Evolutionary conservation across 2,113 vertebrate species (phyloP), one percentile per base, ranked within the genome.

Genomic region (Tringa solitaria): DNA sequence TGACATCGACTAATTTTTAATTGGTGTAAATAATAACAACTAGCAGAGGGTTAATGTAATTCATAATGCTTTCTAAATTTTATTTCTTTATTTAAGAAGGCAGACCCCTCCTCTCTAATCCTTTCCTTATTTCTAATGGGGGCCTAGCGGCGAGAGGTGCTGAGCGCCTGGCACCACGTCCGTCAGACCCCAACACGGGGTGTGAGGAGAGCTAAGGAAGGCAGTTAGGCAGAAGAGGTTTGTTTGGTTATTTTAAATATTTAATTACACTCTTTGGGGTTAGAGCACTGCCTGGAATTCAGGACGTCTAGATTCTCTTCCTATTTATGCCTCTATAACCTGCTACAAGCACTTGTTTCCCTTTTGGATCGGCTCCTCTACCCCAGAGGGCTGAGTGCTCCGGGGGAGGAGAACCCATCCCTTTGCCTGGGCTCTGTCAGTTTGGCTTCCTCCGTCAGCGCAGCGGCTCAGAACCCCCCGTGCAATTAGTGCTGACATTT

Each of bases 81-180:
- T 95, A 48, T 85, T 91, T 77, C 92, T 51, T 74, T 96, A 95
- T 96, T 95, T 94, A 96, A 95, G 87, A 84, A 37, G 48, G 90
- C 64, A 11, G 91, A 75, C n/a, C 41, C 41, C 43, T 63, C n/a
- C 35, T 81, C 43, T 68, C 23, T 70, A 48, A 48, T 45, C 37
- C 69, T 82, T 54, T 59, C 78, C 48, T 64, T 64, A 8, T 60
- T 84, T 75, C 63, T 82, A 22, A 43, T 1, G 51, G 54, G 51
- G 84, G 16, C 22, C 39, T 54, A 69, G 33, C 22, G 30, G 39
- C 18, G 73, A 12, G 19, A 2, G 11, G n/a, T 8, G 45, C 78
- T 0, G 14, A 64, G 86, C 1, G 0, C 63, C 65, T 2, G 2
- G 74, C 65, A 45, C 48, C 8, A 3, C 7, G 59, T 26, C 48